phyloP scores from a whole-genome alignment of 2,113 vertebrate species.

The Natator depressus region DNA sequence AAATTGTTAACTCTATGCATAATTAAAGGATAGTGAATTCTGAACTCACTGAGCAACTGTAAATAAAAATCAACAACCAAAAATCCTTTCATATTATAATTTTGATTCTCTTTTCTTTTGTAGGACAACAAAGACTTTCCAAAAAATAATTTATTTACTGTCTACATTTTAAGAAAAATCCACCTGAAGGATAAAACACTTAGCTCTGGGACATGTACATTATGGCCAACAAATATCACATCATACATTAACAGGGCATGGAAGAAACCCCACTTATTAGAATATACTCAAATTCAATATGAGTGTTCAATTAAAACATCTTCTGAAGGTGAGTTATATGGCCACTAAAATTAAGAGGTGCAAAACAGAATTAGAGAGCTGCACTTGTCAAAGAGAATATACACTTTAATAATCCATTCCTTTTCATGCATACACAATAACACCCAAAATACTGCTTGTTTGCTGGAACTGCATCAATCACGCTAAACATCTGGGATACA shows the following conservation, averaged over 20 bases:
- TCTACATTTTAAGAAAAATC: conserved; percentile 48
- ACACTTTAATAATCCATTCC: conserved; percentile 22
- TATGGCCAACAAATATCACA: conserved; percentile 62
- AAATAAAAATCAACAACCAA: conserved; percentile 75
- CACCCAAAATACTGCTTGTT: conserved; percentile 13
- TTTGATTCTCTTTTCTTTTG: conserved; percentile 18
- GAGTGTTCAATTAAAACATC: conserved; percentile 58
- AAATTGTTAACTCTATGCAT: conserved; percentile 78
- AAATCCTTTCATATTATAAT: conserved; percentile 67
- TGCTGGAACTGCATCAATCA: conserved; percentile 15
- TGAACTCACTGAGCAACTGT: conserved; percentile 71
- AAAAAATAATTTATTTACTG: conserved; percentile 46
- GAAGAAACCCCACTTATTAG: conserved; percentile 50
- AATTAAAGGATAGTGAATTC: conserved; percentile 75
- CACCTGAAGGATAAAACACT: conserved; percentile 49
- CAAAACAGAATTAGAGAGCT: conserved; percentile 31
- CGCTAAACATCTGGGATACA: background rate
- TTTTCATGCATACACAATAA: background rate
- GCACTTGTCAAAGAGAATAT: background rate
- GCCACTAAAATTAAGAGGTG: conserved; percentile 49
- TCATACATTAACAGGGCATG: conserved; percentile 47
- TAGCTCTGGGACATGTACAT: conserved; percentile 64
- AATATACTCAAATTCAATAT: conserved; percentile 49
- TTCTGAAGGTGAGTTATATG: conserved; percentile 42
- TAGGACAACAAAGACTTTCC: conserved; percentile 58